phyloP scores from a whole-genome alignment of 2,113 vertebrate species.

The Abramis brama region DNA sequence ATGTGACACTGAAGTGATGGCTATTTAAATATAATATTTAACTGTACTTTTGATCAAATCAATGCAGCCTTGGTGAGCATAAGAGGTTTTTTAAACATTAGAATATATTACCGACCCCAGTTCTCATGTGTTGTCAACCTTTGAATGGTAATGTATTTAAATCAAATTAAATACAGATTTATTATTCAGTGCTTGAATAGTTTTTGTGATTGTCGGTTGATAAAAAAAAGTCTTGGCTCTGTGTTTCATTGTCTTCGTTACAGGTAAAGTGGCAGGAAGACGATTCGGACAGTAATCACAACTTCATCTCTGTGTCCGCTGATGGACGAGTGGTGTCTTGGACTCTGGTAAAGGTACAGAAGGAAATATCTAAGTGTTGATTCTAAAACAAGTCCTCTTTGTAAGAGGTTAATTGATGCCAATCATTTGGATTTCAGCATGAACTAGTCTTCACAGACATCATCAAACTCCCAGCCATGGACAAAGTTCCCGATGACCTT shows the following conservation, averaged over 20 bases:
- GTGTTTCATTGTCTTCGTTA: constrained; percentile 49
- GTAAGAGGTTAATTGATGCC: neutral
- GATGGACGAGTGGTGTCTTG: constrained; percentile 93
- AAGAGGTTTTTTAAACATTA: too few relatives aligned
- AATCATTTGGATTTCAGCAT: constrained; percentile 75
- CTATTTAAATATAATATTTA: too few relatives aligned
- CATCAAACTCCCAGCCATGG: constrained; percentile 82
- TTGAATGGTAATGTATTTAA: too few relatives aligned
- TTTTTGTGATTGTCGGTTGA: neutral
- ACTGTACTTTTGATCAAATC: too few relatives aligned
- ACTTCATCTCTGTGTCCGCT: constrained; percentile 92
- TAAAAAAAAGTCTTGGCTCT: neutral
- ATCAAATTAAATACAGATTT: neutral
- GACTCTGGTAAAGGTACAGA: constrained; percentile 90
- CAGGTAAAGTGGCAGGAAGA: constrained; percentile 96
- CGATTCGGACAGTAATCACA: constrained; percentile 90
- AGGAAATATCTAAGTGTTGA: neutral
- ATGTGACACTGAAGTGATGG: too few relatives aligned
- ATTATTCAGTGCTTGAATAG: neutral
- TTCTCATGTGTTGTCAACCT: too few relatives aligned
- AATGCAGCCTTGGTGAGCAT: too few relatives aligned
- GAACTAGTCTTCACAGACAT: constrained; percentile 89
- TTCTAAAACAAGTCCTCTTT: neutral
- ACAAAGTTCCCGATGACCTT: constrained; percentile 64
- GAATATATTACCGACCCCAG: too few relatives aligned